Conservation (phyloP, 2,888 invertebrate species). For the Ectropis crepuscularia region DNA sequence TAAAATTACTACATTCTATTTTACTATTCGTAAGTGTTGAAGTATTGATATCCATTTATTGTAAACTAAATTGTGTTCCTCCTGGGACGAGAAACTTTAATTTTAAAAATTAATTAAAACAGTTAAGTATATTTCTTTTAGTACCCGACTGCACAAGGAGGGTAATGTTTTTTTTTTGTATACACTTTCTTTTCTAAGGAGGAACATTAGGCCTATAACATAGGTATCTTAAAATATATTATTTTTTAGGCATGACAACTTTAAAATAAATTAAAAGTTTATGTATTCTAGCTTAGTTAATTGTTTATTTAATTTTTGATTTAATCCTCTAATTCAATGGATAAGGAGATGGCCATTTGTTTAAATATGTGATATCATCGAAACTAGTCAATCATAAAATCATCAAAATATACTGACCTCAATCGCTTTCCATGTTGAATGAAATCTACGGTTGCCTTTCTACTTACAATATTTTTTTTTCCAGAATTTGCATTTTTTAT, state of each 20-base stretch:
- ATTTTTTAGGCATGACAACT: slow-evolving; percentile 58
- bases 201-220: slow-evolving; percentile 71
- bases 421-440: slow-evolving; percentile 3
- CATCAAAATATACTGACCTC: slow-evolving; percentile 29
- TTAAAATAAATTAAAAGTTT: slow-evolving; percentile 23
- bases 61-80: slow-evolving; percentile 67
- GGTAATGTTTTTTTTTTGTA: slow-evolving; percentile 6
- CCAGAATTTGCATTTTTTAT: slow-evolving; percentile 48
- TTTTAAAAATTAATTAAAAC: slow-evolving; percentile 26
- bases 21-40: slow-evolving; percentile 82
- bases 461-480: slow-evolving; percentile 32
- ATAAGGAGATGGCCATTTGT: slow-evolving; percentile 45
- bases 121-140: no score
- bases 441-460: slow-evolving; percentile 9
- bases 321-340: slow-evolving; percentile 37
- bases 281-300: slow-evolving; percentile 29
- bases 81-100: slow-evolving; percentile 53
- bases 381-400: slow-evolving; percentile 63
- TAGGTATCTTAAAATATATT: slow-evolving; percentile 57
- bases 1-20: slow-evolving; percentile 84
- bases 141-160: no score
- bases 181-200: slow-evolving; percentile 59
- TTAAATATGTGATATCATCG: slow-evolving; percentile 58
- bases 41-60: slow-evolving; percentile 77
- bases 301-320: slow-evolving; percentile 34